Percentiles rank a stretch among this genome's conserved stretches.
These are phyloP conservation scores for Aspidoscelis tigris DNA, from an alignment of 2,113 vertebrate genomes.

Conservation along the genomic window DNA sequence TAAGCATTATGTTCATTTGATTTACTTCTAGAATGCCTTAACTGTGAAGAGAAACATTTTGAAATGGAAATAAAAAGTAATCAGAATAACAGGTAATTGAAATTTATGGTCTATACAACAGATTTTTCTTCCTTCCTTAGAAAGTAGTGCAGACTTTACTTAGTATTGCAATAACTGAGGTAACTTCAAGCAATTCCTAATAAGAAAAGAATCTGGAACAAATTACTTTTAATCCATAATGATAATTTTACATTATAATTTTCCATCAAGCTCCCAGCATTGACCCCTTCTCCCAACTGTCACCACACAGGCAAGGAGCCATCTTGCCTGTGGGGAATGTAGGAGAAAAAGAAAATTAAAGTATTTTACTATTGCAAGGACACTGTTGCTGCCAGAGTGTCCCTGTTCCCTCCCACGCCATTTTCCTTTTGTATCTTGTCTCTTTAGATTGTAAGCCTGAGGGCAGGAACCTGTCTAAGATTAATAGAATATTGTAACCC, in stretches of 20 bases:
- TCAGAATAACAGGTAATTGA: slow-evolving; percentile 73
- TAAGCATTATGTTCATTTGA: slow-evolving; percentile 61
- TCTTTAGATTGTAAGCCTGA: too few relatives aligned
- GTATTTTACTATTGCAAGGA: too few relatives aligned
- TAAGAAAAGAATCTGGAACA: background rate
- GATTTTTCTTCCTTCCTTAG: slow-evolving; percentile 9
- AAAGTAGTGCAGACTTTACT: background rate
- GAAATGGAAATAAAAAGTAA: slow-evolving; percentile 69
- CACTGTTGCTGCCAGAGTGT: too few relatives aligned
- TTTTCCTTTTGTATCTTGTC: too few relatives aligned
- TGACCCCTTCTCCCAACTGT: too few relatives aligned
- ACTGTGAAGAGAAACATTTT: slow-evolving; percentile 68
- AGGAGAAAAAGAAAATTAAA: too few relatives aligned
- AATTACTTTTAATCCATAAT: background rate
- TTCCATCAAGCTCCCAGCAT: too few relatives aligned
- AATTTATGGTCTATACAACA: slow-evolving; percentile 36
- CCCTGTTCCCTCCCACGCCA: too few relatives aligned
- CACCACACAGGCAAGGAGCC: too few relatives aligned
- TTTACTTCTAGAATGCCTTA: slow-evolving; percentile 73
- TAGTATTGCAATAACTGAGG: background rate
- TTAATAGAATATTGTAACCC: too few relatives aligned
- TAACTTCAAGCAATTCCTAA: background rate
- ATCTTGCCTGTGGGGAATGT: too few relatives aligned
- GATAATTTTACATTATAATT: background rate
- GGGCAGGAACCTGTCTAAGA: too few relatives aligned